These are phyloP conservation scores for Ciona savignyi DNA, from an alignment of 23 tunicate species.

Conservation along the genomic window DNA sequence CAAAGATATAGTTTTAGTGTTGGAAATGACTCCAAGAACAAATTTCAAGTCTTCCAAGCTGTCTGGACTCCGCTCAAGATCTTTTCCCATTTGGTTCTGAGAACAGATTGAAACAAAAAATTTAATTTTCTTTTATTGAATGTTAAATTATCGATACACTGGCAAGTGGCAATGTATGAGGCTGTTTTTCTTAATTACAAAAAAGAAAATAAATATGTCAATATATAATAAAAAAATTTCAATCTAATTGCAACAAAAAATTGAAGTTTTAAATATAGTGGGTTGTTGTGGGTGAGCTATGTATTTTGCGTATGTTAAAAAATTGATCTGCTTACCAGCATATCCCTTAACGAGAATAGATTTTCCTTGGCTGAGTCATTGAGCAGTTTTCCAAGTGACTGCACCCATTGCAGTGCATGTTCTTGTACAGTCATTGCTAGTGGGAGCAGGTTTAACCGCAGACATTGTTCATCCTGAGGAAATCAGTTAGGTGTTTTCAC, in stretches of 20 bases:
- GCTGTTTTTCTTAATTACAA: too few relatives aligned
- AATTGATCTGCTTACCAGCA: constrained; percentile 71
- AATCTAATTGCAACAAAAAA: background rate
- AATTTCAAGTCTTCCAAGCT: constrained; percentile 90
- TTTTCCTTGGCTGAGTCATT: constrained; percentile 83
- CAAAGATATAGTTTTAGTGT: constrained; percentile 65
- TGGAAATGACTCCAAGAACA: constrained; percentile 70
- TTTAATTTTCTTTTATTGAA: too few relatives aligned
- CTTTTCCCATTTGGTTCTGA: constrained; percentile 64
- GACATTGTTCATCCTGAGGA: constrained; percentile 78
- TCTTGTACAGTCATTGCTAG: constrained; percentile 82
- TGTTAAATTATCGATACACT: too few relatives aligned
- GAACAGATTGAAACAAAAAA: background rate
- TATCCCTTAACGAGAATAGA: constrained; percentile 48
- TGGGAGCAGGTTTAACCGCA: constrained; percentile 69
- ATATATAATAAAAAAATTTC: too few relatives aligned
- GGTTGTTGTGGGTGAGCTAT: background rate
- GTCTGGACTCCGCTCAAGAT: constrained; percentile 40
- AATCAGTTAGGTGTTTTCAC: background rate
- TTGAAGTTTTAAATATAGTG: background rate
- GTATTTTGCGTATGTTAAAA: background rate
- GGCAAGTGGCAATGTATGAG: too few relatives aligned
- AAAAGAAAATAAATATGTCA: too few relatives aligned
- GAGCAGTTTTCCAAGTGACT: constrained; percentile 70
- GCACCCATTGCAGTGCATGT: constrained; percentile 88